Percentiles rank a stretch among this genome's conserved stretches.
Evolutionary conservation across 2,797 vertebrate genomes (phyloP).

Genomic region (Calcarius lapponicus): DNA sequence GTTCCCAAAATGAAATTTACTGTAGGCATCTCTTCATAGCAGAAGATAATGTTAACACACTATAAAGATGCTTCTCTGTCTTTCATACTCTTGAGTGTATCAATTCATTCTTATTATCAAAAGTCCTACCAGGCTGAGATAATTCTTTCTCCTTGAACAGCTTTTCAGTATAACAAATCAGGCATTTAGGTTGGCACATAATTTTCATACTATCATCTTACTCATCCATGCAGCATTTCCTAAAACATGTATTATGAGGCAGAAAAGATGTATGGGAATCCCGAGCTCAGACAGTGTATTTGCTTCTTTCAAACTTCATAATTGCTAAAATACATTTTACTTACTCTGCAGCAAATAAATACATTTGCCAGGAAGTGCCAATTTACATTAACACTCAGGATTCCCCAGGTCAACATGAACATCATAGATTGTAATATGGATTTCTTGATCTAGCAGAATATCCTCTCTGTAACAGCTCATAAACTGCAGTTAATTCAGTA

Average conservation of each 20-base stretch:
- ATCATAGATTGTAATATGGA: background rate
- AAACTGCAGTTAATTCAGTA: background rate
- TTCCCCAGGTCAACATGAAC: background rate
- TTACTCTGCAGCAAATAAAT: background rate
- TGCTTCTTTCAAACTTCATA: background rate
- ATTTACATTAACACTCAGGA: background rate
- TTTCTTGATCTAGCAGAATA: background rate
- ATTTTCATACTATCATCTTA: background rate
- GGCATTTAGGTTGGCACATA: background rate
- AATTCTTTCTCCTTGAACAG: background rate
- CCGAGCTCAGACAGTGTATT: background rate
- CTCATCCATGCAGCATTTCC: background rate
- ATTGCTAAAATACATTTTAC: background rate
- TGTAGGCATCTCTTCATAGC: background rate
- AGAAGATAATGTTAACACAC: background rate
- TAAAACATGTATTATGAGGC: background rate
- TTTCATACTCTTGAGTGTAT: background rate
- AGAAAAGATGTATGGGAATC: background rate
- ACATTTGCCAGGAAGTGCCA: background rate
- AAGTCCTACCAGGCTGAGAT: background rate
- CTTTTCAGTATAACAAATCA: background rate
- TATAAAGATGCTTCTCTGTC: background rate
- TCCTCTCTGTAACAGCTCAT: background rate
- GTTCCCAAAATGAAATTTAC: background rate
- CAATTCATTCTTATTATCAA: background rate